Conservation (phyloP, 2,888 invertebrate species). For the Sthenelais limicola region DNA sequence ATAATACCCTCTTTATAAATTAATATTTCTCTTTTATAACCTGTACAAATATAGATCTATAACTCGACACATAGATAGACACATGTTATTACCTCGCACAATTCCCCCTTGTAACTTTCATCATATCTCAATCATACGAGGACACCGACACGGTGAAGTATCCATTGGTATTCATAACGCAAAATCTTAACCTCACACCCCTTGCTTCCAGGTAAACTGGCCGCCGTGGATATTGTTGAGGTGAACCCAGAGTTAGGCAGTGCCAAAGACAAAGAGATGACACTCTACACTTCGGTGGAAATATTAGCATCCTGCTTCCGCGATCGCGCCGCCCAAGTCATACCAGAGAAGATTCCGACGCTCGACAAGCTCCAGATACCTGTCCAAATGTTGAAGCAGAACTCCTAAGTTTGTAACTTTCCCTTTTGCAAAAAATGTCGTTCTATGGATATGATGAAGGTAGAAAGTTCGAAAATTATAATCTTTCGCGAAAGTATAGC, state of each 20-base stretch:
- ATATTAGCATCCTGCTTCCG: slow-evolving; percentile 81
- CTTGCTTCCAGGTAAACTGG: slow-evolving; percentile 72
- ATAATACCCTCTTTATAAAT: background rate
- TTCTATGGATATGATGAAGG: too few relatives aligned
- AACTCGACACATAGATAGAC: too few relatives aligned
- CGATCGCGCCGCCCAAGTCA: slow-evolving; percentile 57
- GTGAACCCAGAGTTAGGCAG: slow-evolving; percentile 89
- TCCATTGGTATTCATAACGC: background rate
- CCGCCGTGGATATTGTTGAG: slow-evolving; percentile 90
- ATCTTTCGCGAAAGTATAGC: too few relatives aligned
- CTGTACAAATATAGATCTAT: background rate
- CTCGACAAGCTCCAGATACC: too few relatives aligned
- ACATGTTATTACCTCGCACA: background rate
- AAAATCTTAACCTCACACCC: background rate
- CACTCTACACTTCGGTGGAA: slow-evolving; percentile 83
- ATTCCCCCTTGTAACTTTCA: background rate
- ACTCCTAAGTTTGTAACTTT: too few relatives aligned
- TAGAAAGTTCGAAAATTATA: too few relatives aligned
- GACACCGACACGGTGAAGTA: background rate
- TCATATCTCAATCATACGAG: background rate
- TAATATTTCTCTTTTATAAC: background rate
- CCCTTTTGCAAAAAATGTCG: too few relatives aligned
- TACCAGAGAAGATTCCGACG: too few relatives aligned
- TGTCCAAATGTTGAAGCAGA: too few relatives aligned
- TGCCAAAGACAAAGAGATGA: slow-evolving; percentile 79